Evolutionary conservation across 2,888 invertebrate genomes (phyloP).

Genomic region (Cheilosia soror): DNA sequence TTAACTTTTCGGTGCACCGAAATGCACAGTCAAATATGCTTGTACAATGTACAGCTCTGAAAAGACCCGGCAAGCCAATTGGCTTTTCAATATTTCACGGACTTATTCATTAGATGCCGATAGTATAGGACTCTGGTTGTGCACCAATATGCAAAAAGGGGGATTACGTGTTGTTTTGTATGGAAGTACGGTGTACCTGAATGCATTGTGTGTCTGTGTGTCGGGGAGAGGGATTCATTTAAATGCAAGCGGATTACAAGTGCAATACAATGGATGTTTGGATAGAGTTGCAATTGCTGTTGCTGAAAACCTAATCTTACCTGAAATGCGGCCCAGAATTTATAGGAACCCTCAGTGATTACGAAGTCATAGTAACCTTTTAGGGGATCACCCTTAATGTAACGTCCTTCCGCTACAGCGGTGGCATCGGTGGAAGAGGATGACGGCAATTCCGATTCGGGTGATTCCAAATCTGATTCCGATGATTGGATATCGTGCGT

Average conservation of each 20-base stretch:
- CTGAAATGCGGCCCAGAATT: constrained; percentile 95
- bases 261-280: constrained; percentile 21
- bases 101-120: constrained; percentile 72
- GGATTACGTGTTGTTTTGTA: constrained; percentile 55
- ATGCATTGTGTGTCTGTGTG: constrained; percentile 28
- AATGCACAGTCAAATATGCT: constrained; percentile 28
- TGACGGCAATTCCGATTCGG: constrained; percentile 34
- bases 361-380: constrained; percentile 93
- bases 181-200: not conserved
- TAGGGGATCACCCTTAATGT: constrained; percentile 87
- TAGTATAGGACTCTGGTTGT: not conserved
- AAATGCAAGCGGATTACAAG: constrained; percentile 70
- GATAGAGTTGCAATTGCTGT: constrained; percentile 3
- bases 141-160: constrained; percentile 8
- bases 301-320: constrained; percentile 83
- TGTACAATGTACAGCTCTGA: not conserved
- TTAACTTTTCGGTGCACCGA: constrained; percentile 63
- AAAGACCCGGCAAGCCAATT: constrained; percentile 67
- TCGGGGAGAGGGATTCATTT: constrained; percentile 52
- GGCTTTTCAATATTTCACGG: constrained; percentile 74
- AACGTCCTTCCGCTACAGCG: constrained; percentile 82
- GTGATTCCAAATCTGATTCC: constrained; percentile 16
- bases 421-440: constrained; percentile 42
- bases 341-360: constrained; percentile 94
- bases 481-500: constrained; percentile 21